phyloP scores from a whole-genome alignment of 1,140 invertebrate genomes.

The Holcopasites calliopsidis region DNA sequence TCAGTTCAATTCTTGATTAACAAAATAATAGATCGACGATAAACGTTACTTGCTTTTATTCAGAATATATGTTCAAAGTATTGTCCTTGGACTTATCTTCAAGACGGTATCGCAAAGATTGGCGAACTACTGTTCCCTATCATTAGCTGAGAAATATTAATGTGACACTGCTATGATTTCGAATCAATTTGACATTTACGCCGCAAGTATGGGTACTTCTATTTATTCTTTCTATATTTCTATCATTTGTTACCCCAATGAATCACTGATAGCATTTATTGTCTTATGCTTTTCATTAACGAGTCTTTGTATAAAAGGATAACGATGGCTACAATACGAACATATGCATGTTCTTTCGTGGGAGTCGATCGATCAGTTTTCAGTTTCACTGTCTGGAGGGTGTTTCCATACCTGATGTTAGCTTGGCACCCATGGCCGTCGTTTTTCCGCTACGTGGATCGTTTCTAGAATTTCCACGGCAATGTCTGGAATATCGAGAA shows the following conservation, averaged over 20 bases:
- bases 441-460: conserved; percentile 24
- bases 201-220: no score
- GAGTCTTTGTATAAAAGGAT: not conserved
- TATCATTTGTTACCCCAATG: not conserved
- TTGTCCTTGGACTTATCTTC: no score
- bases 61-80: no score
- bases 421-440: conserved; percentile 4
- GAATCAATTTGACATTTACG: no score
- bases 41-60: no score
- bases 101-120: no score
- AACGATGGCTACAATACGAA: not conserved
- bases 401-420: conserved; percentile 8
- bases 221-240: not conserved
- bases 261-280: not conserved
- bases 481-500: conserved; percentile 7
- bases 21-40: not conserved
- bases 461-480: conserved; percentile 20
- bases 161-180: no score
- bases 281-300: not conserved
- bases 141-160: no score
- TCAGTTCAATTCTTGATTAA: no score
- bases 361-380: conserved; percentile 5
- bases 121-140: no score
- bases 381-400: not conserved
- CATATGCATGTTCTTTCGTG: no score